Base-by-base conservation (phyloP, 2,888 invertebrate species). In the Trachelus iudaicus region DNA sequence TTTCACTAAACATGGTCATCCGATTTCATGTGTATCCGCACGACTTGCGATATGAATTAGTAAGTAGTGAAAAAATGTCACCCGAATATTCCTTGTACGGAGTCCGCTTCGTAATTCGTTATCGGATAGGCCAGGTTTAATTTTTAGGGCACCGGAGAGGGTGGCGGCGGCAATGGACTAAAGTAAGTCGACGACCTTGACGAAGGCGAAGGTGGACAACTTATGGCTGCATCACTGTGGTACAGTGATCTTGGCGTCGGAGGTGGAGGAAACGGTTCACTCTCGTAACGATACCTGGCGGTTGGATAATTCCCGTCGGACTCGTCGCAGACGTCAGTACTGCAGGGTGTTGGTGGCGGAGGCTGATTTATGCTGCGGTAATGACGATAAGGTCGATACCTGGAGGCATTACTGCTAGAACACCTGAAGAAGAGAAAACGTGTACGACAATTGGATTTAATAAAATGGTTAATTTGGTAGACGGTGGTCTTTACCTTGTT, bases 271-370 rank as follows among this genome's bases (percentile, higher is more conserved):
- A 95, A 95, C 31, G 95, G 95, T 83, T 95, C 95, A 68, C 93
- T 94, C 86, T 94, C 94, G 85, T 94, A 94, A 81, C 94, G 93
- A 84, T 94, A 93, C 80, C 95, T 92, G 83, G 92, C 93, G 69
- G 93, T 92, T 15, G 94, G 94, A 86, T 95, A 95, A 89, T 95
- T 95, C 79, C 95, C 95, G 87, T 97, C 97, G 34, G 96, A 96
- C 91, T 97, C 97, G 90, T 97, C 97, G 87, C 97, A 98, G 83
- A 98, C 97, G 85, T 98, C 98, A 68, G 98, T 98, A 83, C 97
- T 97, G 89, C 98, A 98, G 0, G 98, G 98, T 34, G 98, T 98
- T 15, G 98, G 98, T 35, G 98, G 98, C 11, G 98, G 98, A 0
- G 97, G 97, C 90, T 96, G 96, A 92, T 95, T 95, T 81, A 96